These are phyloP conservation scores for Camponotus floridanus DNA, from an alignment of 1,140 invertebrate species.

Conservation along the genomic window DNA sequence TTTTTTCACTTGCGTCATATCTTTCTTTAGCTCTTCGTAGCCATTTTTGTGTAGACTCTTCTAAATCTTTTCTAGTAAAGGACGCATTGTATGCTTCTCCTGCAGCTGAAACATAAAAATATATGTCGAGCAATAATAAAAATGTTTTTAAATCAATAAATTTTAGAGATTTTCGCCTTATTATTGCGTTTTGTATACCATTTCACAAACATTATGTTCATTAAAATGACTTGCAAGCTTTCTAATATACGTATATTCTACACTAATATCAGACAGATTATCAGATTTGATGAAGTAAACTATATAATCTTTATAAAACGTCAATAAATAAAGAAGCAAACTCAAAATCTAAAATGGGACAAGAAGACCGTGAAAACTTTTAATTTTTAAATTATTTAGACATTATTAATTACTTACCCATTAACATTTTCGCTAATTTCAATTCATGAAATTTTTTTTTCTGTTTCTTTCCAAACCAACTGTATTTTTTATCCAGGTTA, in stretches of 20 bases:
- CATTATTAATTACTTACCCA: no score
- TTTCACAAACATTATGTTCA: background rate
- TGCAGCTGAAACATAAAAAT: background rate
- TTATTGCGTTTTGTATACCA: background rate
- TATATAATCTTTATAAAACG: background rate
- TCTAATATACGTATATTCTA: constrained; percentile 16
- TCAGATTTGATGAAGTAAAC: background rate
- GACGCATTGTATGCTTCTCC: background rate
- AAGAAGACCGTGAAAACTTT: background rate
- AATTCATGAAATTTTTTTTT: background rate
- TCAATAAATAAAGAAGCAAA: constrained; percentile 7
- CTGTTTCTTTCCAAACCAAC: background rate
- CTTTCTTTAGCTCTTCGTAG: constrained; percentile 12
- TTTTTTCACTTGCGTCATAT: background rate
- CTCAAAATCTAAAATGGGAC: background rate
- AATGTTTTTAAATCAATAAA: constrained; percentile 9
- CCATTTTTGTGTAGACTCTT: background rate
- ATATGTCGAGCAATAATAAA: constrained; percentile 5
- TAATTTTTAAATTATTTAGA: background rate
- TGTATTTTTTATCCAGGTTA: background rate
- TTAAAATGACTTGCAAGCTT: background rate
- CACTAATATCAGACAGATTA: background rate
- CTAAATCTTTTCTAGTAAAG: background rate
- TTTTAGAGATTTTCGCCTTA: background rate
- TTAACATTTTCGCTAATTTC: constrained; percentile 6